Evolutionary conservation across 2,113 vertebrate species (phyloP).

Genomic region (Callithrix jacchus): DNA sequence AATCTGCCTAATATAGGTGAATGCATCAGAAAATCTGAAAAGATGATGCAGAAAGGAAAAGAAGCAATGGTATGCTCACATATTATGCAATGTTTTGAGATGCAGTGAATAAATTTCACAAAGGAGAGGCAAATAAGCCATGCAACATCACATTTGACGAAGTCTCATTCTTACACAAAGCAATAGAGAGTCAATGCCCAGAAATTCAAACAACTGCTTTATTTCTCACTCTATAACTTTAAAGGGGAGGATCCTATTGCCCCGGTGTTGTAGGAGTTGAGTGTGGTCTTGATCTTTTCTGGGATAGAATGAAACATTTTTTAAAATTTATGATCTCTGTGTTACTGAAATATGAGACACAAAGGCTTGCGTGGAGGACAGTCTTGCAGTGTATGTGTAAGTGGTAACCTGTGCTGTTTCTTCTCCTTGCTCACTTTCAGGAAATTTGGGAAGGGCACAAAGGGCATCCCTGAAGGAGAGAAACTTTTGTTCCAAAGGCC

Average conservation of each 20-base stretch:
- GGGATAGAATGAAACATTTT: background rate
- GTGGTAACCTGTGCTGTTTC: background rate
- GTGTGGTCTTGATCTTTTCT: background rate
- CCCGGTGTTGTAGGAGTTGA: background rate
- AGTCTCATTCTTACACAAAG: background rate
- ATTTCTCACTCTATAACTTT: background rate
- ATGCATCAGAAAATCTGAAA: background rate
- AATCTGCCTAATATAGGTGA: background rate
- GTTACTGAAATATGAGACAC: background rate
- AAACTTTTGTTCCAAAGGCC: background rate
- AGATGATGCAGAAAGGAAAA: background rate
- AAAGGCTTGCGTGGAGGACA: too few relatives aligned
- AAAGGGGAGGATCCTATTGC: background rate
- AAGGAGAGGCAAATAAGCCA: background rate
- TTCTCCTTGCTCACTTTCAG: background rate
- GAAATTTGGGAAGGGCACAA: background rate
- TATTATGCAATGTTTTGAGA: background rate
- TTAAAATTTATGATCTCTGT: background rate
- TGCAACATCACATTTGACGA: background rate
- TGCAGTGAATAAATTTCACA: background rate
- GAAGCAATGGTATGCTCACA: background rate
- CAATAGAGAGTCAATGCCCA: background rate
- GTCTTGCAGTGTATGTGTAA: background rate
- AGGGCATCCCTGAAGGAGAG: background rate
- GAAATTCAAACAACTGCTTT: background rate